Evolutionary conservation across 2,797 vertebrate species (phyloP), one percentile per base, ranked within the genome.

Genomic region (Coccyzus lansbergi): DNA sequence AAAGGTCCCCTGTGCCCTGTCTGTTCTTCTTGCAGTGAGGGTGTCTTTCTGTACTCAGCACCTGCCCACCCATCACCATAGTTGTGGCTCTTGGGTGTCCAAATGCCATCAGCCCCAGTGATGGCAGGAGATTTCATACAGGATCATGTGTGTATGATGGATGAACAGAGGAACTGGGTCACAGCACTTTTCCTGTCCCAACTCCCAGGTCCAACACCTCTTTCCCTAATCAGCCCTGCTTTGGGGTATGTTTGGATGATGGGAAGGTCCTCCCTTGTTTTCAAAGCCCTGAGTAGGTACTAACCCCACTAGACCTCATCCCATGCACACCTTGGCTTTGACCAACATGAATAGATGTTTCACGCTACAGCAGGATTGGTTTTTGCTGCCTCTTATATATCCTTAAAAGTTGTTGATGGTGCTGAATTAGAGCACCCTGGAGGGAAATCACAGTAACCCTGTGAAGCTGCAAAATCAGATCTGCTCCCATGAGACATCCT

Each of bases 101-200:
- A 62, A 25, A 31, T 1, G 1, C 48, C 24, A 5, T 26, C 59
- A 84, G 34, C 28, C 36, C 63, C 1, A 0, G 34, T 24, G 26
- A 21, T 1, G 34, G 48, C 44, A 40, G 72, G 12, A 49, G 33
- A n/a, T 33, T 48, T 60, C 22, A 4, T 9, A 6, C 13, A 15
- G 25, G 22, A 69, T 10, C 3, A 0, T 1, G 0, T 4, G 15
- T 0, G 0, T 38, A 3, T 12, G 65, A 51, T 10, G 42, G 33
- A 58, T 19, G 56, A 63, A 60, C 56, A 77, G 34, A 83, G 14
- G 33, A 55, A 38, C 28, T 8, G 14, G 19, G 31, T 34, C 14
- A 4, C 9, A 38, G 31, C 16, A 28, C 7, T 83, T 72, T 51
- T 51, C 25, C 72, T 67, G 24, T 9, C 26, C n/a, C 13, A 28